Conservation (phyloP, 1,140 invertebrate genomes). For the Brachionus calyciflorus region DNA sequence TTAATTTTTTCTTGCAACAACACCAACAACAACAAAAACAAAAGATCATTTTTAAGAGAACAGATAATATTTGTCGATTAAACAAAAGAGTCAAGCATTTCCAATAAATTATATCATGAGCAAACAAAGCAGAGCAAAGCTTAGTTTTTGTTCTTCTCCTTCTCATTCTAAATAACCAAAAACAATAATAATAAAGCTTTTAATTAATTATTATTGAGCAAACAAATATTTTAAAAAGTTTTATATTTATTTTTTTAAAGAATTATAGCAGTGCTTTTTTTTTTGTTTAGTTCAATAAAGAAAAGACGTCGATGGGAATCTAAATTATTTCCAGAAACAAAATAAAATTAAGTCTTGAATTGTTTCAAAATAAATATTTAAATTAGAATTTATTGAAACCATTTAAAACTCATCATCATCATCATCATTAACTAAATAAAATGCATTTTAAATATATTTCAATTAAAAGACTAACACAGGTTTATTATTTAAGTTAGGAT, state of each 20-base stretch:
- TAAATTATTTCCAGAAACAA: not conserved
- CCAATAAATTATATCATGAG: slow-evolving; percentile 15
- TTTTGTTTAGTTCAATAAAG: too few relatives aligned
- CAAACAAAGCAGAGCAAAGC: not conserved
- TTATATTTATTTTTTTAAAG: slow-evolving; percentile 27
- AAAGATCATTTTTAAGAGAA: not conserved
- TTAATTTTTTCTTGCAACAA: too few relatives aligned
- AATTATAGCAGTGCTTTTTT: slow-evolving; percentile 21
- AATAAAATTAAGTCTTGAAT: not conserved
- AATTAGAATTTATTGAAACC: slow-evolving; percentile 21
- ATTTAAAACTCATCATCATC: not conserved
- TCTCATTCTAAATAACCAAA: too few relatives aligned
- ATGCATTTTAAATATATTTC: not conserved
- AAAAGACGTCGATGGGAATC: slow-evolving; percentile 21
- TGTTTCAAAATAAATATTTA: slow-evolving; percentile 31
- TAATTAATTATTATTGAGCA: not conserved
- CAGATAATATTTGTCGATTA: slow-evolving; percentile 16
- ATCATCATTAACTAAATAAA: not conserved
- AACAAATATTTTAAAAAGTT: not conserved
- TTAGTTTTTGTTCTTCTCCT: too few relatives aligned
- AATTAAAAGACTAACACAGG: not conserved
- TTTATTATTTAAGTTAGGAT: too few relatives aligned
- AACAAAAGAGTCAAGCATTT: slow-evolving; percentile 27
- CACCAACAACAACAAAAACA: not conserved
- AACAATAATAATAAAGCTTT: slow-evolving; percentile 30